Evolutionary conservation across 2,888 invertebrate genomes (phyloP), one percentile per base, ranked within the genome.

Genomic region (Melanotus villosus): DNA sequence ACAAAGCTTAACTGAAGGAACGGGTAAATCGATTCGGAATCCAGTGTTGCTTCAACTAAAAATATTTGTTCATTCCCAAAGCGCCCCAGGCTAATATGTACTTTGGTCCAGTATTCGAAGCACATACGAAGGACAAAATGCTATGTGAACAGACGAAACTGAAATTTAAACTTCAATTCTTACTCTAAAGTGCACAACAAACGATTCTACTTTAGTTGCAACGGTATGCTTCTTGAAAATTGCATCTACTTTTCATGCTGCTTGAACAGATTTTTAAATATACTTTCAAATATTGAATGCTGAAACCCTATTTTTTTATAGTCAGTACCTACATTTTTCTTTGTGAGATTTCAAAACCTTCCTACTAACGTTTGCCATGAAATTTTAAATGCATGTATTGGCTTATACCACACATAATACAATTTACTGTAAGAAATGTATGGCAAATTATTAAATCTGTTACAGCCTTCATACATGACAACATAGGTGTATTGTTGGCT

Each of bases 41-140:
- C 50, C 59, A 50, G 58, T 63, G 68, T 63, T 63, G 68, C 63
- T 57, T 52, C 57, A 58, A 68, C 57, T 68, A 68, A 68, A 68
- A 68, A 68, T 65, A 68, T 68, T 68, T 68, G 64, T 64, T 68
- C 68, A 54, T 68, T 68, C 68, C 68, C 68, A 52, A 36, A 54
- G 64, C 68, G 59, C 68, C 32, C 30, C 18, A 45, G 45, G 68
- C 64, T 64, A 64, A 68, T 68, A 68, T 68, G 64, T 68, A 58
- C 64, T 64, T 52, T 41, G 41, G 64, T 64, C 64, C 58, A n/a
- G 52, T 59, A 64, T 64, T 68, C 52, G 21, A 23, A 34, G 58
- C 64, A 63, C 57, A 64, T 34, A 41, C 47, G n/a, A 23, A 47
- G 23, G 50, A 52, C 58, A 58, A 32, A 57, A 41, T 58, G 64